Conservation (phyloP, 2,113 vertebrate genomes). For the Notothenia coriiceps region DNA sequence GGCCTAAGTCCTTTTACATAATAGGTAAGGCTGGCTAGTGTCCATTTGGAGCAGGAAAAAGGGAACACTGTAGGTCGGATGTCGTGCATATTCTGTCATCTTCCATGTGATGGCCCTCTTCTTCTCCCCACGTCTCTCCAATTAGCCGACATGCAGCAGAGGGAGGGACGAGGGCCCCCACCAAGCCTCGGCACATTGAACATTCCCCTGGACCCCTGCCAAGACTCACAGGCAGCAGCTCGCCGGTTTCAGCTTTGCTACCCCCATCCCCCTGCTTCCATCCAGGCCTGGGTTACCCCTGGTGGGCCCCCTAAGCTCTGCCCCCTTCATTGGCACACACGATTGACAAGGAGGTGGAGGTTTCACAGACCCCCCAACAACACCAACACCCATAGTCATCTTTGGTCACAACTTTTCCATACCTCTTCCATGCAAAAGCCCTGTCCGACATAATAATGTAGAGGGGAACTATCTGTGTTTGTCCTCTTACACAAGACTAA, state of each 20-base stretch:
- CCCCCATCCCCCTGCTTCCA: slow-evolving; percentile 55
- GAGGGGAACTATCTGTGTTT: not conserved
- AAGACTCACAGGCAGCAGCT: slow-evolving; percentile 76
- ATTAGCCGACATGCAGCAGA: slow-evolving; percentile 67
- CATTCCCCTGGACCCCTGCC: slow-evolving; percentile 81
- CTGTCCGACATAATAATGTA: not conserved
- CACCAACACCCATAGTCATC: slow-evolving; percentile 6
- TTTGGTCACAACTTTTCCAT: not conserved
- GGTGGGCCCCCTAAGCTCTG: slow-evolving; percentile 61
- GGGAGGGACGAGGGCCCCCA: slow-evolving; percentile 56
- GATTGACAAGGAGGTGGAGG: slow-evolving; percentile 21
- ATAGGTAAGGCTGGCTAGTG: slow-evolving; percentile 45
- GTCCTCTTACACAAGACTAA: not conserved
- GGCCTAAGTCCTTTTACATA: slow-evolving; percentile 61
- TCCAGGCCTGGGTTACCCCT: slow-evolving; percentile 54
- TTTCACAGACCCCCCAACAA: slow-evolving; percentile 16
- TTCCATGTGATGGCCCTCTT: slow-evolving; percentile 53
- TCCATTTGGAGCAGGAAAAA: slow-evolving; percentile 46
- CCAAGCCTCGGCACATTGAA: slow-evolving; percentile 64
- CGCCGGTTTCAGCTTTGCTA: slow-evolving; percentile 45
- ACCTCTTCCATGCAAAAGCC: not conserved
- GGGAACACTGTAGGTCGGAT: slow-evolving; percentile 61
- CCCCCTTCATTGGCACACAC: slow-evolving; percentile 59
- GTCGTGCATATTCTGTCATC: slow-evolving; percentile 45
- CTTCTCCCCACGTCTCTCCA: slow-evolving; percentile 57